Base-by-base conservation (phyloP, 2,113 vertebrate genomes). In the Etheostoma cragini region DNA sequence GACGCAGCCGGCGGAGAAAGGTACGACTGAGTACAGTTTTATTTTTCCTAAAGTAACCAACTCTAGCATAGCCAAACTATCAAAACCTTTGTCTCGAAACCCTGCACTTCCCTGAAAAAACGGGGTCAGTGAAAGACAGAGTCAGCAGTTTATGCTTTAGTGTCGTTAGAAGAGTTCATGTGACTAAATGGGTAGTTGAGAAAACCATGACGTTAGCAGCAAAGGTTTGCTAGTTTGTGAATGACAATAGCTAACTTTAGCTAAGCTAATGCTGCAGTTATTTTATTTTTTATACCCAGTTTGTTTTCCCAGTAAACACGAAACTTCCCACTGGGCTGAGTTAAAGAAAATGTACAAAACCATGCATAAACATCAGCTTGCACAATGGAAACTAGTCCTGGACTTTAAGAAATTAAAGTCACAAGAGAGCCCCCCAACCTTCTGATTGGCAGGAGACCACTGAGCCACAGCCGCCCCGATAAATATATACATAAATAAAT, bases 1-100 rank as follows among this genome's bases (percentile, higher is more conserved):
- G 94, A 75, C 72, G 8, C 78, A 88, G 42, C 92, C 87, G 19
- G 91, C 93, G 0, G 93, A 94, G 66, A 85, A 76, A 86, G 93
- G 94, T 94, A 93, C 6, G 84, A 63, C 3, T 52, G 17, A 15
- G 2, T 46, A 1, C 5, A 11, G 8, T 5, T 66, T 33, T n/a
- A 19, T 15, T 69, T 42, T 15, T 17, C 2, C 0, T 42, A 42
- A 42, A 11, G 46, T 19, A 2, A 22, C 46, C 1, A 49, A 0
- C 13, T 21, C 0, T 22, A 21, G 26, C 52, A 8, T 3, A 47
- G 16, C n/a, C 11, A 22, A 3, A 3, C 3, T 5, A 19, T 1
- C 16, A 58, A 16, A 42, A 62, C 38, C 17, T 26, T 6, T 63
- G 30, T 8, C 15, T 64, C 12, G 11, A n/a, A n/a, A 19, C 14